phyloP scores from a whole-genome alignment of 2,797 vertebrate species.

The Sylvilagus floridanus region DNA sequence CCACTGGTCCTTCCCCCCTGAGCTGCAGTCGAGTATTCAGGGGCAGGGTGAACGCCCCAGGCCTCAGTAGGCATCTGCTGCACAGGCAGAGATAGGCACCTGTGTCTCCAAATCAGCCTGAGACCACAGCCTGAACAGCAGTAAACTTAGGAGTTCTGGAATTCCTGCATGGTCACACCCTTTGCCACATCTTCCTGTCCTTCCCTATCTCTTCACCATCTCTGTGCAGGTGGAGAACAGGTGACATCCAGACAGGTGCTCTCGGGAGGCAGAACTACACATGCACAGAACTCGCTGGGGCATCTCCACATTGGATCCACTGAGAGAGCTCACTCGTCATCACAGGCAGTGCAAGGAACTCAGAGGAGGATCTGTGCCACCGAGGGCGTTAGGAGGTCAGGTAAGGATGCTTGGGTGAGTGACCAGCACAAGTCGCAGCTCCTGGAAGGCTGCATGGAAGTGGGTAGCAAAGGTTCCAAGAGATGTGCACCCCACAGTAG shows the following conservation, averaged over 20 bases:
- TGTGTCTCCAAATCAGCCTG: not conserved
- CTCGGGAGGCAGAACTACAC: rapidly evolving
- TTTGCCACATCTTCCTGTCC: not conserved
- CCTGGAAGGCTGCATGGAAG: not conserved
- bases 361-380: not conserved
- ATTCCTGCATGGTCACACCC: not conserved
- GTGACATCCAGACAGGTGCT: not conserved
- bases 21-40: not conserved
- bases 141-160: not conserved
- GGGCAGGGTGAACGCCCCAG: rapidly evolving
- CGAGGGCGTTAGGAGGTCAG: not conserved
- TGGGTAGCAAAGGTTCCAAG: not conserved
- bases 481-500: not conserved
- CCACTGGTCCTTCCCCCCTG: not conserved
- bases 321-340: too few relatives aligned
- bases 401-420: not conserved
- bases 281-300: not conserved
- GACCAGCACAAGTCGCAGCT: not conserved
- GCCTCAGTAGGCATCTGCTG: not conserved
- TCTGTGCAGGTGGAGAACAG: too few relatives aligned
- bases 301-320: too few relatives aligned
- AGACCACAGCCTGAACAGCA: rapidly evolving
- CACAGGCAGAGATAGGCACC: rapidly evolving
- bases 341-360: rapidly evolving
- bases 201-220: not conserved